Evolutionary conservation across 2,113 vertebrate species (phyloP).

Genomic region (Pseudorasbora parva): DNA sequence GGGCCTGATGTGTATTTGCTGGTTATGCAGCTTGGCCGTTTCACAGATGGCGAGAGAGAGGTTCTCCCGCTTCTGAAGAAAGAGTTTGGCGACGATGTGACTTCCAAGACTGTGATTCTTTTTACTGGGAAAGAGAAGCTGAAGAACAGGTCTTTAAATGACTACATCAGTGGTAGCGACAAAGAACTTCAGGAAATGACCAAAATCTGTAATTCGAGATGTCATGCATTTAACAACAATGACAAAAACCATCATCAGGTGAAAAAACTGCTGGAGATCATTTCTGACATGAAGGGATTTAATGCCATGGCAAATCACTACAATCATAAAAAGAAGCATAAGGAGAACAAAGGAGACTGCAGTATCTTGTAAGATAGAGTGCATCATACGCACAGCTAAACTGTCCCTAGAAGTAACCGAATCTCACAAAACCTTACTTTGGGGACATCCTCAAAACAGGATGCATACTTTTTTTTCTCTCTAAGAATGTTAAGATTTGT

Average conservation of each 20-base stretch:
- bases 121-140: conserved; percentile 50
- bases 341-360: neutral
- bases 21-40: conserved; percentile 36
- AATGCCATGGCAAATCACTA: neutral
- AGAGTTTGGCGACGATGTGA: conserved; percentile 39
- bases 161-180: conserved; percentile 6
- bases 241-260: conserved; percentile 34
- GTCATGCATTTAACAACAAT: conserved; percentile 45
- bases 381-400: neutral
- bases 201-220: conserved; percentile 25
- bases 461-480: neutral
- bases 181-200: conserved; percentile 28
- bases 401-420: neutral
- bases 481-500: neutral
- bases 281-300: conserved; percentile 1
- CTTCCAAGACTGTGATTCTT: conserved; percentile 32
- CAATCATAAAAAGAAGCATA: neutral
- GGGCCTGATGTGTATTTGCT: conserved; percentile 38
- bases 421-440: no score
- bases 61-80: conserved; percentile 20
- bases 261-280: conserved; percentile 14
- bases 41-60: conserved; percentile 36
- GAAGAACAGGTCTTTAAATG: neutral
- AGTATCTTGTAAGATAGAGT: neutral
- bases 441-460: neutral